Conservation (phyloP, 2,888 invertebrate species). For the Orchestes rusci region DNA sequence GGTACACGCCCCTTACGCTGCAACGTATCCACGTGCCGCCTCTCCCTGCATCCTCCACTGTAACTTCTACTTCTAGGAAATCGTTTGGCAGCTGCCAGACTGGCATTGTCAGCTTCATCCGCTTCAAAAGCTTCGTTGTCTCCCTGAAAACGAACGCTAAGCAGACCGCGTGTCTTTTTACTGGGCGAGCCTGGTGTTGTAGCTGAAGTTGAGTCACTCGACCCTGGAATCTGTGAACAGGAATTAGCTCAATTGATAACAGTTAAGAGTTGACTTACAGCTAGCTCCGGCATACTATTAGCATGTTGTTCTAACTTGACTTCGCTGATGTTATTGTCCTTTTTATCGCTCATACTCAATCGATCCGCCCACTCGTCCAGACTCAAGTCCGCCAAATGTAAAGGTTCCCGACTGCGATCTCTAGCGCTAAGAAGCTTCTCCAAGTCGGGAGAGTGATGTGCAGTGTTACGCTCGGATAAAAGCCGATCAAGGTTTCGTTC, state of each 20-base stretch:
- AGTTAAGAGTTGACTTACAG: slow-evolving; percentile 33
- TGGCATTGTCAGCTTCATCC: slow-evolving; percentile 40
- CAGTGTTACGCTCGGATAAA: slow-evolving; percentile 45
- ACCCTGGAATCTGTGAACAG: slow-evolving; percentile 10
- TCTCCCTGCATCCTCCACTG: slow-evolving; percentile 47
- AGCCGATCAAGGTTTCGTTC: slow-evolving; percentile 58
- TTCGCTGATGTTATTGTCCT: slow-evolving; percentile 29
- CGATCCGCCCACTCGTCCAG: slow-evolving; percentile 50
- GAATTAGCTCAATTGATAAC: neutral
- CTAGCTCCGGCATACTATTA: slow-evolving; percentile 58
- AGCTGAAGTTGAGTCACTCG: slow-evolving; percentile 23
- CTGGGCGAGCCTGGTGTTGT: slow-evolving; percentile 42
- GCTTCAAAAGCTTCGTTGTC: slow-evolving; percentile 45
- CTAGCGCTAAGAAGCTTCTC: slow-evolving; percentile 49
- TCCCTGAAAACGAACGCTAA: slow-evolving; percentile 51
- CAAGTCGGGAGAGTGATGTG: slow-evolving; percentile 39
- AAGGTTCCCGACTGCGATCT: slow-evolving; percentile 53
- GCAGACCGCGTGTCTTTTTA: slow-evolving; percentile 40
- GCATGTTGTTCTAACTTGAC: slow-evolving; percentile 40
- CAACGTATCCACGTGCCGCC: slow-evolving; percentile 37
- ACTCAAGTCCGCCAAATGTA: slow-evolving; percentile 53
- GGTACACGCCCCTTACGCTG: slow-evolving; percentile 33
- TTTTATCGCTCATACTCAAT: slow-evolving; percentile 28
- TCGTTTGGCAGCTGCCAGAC: slow-evolving; percentile 35
- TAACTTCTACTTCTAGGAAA: slow-evolving; percentile 51